These are phyloP conservation scores for Acomys russatus DNA, from an alignment of 2,797 vertebrate species.

Conservation along the genomic window DNA sequence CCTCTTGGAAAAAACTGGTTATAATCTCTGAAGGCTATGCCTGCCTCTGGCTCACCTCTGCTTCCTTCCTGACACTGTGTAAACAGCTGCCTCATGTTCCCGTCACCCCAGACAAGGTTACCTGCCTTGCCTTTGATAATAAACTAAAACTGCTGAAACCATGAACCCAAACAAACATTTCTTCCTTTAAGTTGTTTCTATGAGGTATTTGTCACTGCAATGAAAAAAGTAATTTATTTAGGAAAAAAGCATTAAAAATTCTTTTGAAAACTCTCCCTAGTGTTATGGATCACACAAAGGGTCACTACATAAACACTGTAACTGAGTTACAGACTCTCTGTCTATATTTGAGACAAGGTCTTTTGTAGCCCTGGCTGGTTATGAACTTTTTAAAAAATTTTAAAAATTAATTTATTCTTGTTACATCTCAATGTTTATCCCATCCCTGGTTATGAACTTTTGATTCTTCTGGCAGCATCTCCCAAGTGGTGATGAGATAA, in stretches of 20 bases:
- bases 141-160: not conserved
- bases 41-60: too few relatives aligned
- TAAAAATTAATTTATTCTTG: too few relatives aligned
- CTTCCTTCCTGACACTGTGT: not conserved
- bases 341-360: not conserved
- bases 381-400: too few relatives aligned
- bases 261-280: not conserved
- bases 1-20: not conserved
- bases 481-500: not conserved
- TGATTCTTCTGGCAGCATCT: not conserved
- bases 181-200: not conserved
- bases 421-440: too few relatives aligned
- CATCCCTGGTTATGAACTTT: not conserved
- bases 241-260: not conserved
- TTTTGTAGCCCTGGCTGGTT: not conserved
- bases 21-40: not conserved
- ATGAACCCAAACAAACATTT: not conserved
- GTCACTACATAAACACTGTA: not conserved
- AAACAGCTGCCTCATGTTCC: not conserved
- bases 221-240: not conserved
- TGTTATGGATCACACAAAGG: not conserved
- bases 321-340: not conserved
- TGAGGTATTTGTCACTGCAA: not conserved
- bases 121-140: not conserved
- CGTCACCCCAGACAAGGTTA: not conserved